Percentiles rank a stretch among this genome's conserved stretches.
Evolutionary conservation across 2,113 vertebrate species (phyloP).

Genomic region (Zosterops pallidus): DNA sequence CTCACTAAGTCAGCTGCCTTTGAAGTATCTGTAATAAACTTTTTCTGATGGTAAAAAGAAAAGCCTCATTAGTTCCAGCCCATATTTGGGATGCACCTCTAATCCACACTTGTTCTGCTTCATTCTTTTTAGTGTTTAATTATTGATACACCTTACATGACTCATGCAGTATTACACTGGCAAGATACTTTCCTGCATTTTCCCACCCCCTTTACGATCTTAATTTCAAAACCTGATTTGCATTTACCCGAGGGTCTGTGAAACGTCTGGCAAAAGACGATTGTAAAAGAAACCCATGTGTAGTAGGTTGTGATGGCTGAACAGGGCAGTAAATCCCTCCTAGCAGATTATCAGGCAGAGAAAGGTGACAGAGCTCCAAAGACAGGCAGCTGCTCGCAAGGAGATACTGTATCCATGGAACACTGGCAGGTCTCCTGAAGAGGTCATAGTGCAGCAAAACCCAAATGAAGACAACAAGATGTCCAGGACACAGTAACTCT

Average conservation of each 20-base stretch:
- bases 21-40: conserved; percentile 67
- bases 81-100: conserved; percentile 18
- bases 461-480: background rate
- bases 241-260: background rate
- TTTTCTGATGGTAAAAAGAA: conserved; percentile 48
- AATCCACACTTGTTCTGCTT: conserved; percentile 15
- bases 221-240: background rate
- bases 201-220: background rate
- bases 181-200: background rate
- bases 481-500: background rate
- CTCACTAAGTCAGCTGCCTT: conserved; percentile 50
- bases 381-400: accelerated
- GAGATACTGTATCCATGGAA: background rate
- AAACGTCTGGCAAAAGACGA: background rate
- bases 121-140: conserved; percentile 41
- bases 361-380: background rate
- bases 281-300: background rate
- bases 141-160: conserved; percentile 1
- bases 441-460: background rate
- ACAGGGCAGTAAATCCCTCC: background rate
- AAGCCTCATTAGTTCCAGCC: conserved; percentile 61
- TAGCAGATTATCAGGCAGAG: background rate
- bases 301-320: background rate
- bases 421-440: background rate
- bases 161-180: background rate